phyloP scores from a whole-genome alignment of 2,113 vertebrate genomes.

The Cygnus atratus region DNA sequence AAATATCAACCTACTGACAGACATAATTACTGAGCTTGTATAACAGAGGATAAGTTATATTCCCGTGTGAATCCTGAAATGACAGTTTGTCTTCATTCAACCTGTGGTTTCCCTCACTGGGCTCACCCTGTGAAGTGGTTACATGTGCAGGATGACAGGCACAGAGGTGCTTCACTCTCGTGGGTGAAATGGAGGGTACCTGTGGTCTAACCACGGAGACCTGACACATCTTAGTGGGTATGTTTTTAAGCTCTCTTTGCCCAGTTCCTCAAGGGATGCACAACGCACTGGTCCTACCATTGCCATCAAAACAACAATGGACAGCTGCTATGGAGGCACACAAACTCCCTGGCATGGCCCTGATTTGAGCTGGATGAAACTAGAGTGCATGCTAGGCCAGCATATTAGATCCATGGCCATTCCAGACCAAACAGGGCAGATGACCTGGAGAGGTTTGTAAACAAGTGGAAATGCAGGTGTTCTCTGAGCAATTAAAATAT shows the following conservation, averaged over 20 bases:
- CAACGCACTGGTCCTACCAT: background rate
- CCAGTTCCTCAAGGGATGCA: background rate
- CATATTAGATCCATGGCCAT: background rate
- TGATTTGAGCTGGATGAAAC: background rate
- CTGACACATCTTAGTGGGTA: background rate
- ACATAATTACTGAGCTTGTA: background rate
- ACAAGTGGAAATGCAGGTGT: background rate
- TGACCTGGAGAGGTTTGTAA: background rate
- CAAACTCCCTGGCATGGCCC: background rate
- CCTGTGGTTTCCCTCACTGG: conserved; percentile 41
- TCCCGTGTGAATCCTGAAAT: conserved; percentile 60
- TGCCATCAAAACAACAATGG: background rate
- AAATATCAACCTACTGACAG: conserved; percentile 38
- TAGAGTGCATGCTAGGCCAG: background rate
- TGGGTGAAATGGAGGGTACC: conserved; percentile 33
- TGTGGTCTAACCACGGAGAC: conserved; percentile 54
- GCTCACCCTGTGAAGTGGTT: conserved; percentile 48
- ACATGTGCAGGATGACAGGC: conserved; percentile 24
- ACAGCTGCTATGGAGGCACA: background rate
- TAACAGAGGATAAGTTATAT: conserved; percentile 8
- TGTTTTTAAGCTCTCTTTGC: background rate
- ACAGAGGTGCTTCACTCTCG: background rate
- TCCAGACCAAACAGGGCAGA: background rate
- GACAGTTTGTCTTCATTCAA: conserved; percentile 60
- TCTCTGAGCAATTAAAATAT: background rate